These are phyloP conservation scores for Chlorodrepanis virens DNA, from an alignment of 2,113 vertebrate species.

Conservation along the genomic window DNA sequence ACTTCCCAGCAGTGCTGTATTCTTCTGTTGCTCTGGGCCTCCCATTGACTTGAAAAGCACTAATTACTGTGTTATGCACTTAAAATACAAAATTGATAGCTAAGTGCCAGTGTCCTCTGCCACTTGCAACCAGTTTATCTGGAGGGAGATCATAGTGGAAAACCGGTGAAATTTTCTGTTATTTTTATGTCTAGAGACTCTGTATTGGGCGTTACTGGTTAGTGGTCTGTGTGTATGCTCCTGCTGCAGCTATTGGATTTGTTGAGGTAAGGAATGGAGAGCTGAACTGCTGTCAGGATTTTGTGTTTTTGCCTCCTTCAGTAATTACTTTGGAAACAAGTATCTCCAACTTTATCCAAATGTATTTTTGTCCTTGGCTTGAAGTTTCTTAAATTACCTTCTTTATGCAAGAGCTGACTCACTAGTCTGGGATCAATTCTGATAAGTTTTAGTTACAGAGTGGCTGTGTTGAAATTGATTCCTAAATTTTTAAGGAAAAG, in stretches of 20 bases:
- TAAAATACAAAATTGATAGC: background rate
- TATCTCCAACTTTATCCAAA: background rate
- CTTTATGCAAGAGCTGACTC: background rate
- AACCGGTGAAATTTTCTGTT: background rate
- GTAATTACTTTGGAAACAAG: background rate
- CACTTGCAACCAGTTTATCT: background rate
- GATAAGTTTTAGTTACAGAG: background rate
- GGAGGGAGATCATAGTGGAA: background rate
- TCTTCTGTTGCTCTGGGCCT: background rate
- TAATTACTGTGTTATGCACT: background rate
- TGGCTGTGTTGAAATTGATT: background rate
- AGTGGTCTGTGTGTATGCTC: rapidly evolving
- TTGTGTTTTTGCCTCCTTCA: background rate
- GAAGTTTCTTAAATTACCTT: background rate
- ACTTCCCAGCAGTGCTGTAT: background rate
- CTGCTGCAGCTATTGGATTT: background rate
- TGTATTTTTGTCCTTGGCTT: background rate
- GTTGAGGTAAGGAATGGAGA: background rate
- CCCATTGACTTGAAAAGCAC: background rate
- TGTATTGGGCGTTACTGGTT: background rate
- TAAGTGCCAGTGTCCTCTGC: background rate
- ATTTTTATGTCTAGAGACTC: background rate
- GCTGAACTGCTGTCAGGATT: background rate
- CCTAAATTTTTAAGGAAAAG: background rate
- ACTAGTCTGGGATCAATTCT: background rate